phyloP scores from a whole-genome alignment of 2,888 invertebrate species.

The Dryomyza anilis region DNA sequence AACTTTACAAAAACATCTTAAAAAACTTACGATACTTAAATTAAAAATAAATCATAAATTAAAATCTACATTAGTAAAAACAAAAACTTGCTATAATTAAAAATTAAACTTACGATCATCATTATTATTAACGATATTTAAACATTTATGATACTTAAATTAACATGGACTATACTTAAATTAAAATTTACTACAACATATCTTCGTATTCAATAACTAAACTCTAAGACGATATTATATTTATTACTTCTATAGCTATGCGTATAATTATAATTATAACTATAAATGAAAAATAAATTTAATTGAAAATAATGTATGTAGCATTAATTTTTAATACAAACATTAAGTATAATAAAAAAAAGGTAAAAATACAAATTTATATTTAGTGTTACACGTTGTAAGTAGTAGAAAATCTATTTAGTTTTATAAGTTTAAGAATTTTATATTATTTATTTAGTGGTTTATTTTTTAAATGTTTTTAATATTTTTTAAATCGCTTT shows the following conservation, averaged over 20 bases:
- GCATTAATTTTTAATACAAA: slow-evolving; percentile 16
- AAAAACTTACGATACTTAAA: too few relatives aligned
- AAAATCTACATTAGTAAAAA: too few relatives aligned
- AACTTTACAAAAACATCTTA: too few relatives aligned
- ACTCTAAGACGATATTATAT: slow-evolving; percentile 9
- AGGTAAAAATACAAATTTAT: neutral
- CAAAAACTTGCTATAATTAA: too few relatives aligned
- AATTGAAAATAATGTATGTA: neutral
- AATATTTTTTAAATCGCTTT: too few relatives aligned
- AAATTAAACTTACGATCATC: neutral
- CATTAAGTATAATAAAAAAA: neutral
- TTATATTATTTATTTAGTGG: too few relatives aligned
- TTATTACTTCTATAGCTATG: neutral
- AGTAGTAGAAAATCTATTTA: too few relatives aligned
- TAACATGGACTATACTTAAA: neutral
- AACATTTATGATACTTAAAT: neutral
- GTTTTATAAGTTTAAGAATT: too few relatives aligned
- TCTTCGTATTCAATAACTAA: slow-evolving; percentile 19
- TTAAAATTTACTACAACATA: slow-evolving; percentile 8
- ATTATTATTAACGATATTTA: neutral
- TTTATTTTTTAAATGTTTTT: too few relatives aligned
- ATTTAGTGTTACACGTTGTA: too few relatives aligned
- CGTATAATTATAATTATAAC: neutral
- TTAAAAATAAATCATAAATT: too few relatives aligned
- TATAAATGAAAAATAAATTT: neutral